Evolutionary conservation across 2,113 vertebrate genomes (phyloP), one percentile per base, ranked within the genome.

Genomic region (Pungitius pungitius): DNA sequence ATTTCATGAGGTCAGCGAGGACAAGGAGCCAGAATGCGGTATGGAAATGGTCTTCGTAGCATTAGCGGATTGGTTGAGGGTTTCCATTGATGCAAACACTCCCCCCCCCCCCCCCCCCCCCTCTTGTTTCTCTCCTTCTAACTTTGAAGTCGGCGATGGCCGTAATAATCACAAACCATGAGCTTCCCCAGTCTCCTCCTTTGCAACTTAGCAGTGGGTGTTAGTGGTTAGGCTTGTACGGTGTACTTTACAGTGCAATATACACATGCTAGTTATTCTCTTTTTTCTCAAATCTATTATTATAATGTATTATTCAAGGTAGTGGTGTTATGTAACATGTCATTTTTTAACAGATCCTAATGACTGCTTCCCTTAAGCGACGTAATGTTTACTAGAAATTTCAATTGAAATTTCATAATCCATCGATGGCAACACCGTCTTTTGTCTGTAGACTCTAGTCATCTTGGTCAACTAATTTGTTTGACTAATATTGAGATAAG

Each of bases 101-200:
- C 79, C 69, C 69, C 30, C 27, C n/a, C n/a, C n/a, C n/a, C n/a
- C n/a, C n/a, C n/a, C n/a, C n/a, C n/a, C n/a, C n/a, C n/a, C n/a
- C n/a, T n/a, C 33, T 35, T 66, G 30, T 54, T 51, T 43, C 70
- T 81, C 57, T 47, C 56, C 37, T 49, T 73, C 26, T 63, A 69
- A 73, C 81, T 91, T 88, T 91, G 88, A 93, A 89, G 80, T 84
- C 68, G 79, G 77, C 56, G 75, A 87, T 78, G 69, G 72, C 77
- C 75, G 83, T 75, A 77, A 73, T 86, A 89, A 89, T 89, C 85
- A 72, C 63, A 85, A 88, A 90, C 85, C 65, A 82, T 84, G 80
- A 87, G 68, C 63, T 85, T 85, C 78, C 56, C 24, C 64, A 68
- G 77, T 54, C n/a, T 54, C 24, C n/a, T 54, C 24, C 56, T 43